Base-by-base conservation (phyloP, 2,113 vertebrate species). In the Bettongia penicillata region DNA sequence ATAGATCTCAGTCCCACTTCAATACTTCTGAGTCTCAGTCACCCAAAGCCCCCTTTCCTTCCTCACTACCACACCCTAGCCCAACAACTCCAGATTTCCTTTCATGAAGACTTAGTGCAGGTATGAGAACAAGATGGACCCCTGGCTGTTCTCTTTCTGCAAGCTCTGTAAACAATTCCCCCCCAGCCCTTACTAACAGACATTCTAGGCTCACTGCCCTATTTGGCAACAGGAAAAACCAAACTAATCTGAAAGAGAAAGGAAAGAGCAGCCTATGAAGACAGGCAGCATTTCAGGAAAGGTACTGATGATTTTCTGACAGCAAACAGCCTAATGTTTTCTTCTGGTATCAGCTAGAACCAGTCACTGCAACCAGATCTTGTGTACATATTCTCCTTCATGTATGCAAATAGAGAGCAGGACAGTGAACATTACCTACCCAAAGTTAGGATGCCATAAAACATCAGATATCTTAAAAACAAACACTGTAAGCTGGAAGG, bases 141-240 rank as follows among this genome's bases (percentile, higher is more conserved):
- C 53, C 53, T 26, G 53, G 7, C 24, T 55, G 16, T 26, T 91
- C 90, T 55, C 91, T 97, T 97, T 94, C 94, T 93, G 91, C 25
- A 95, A 94, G 94, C 93, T 53, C 96, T 55, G 94, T 91, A 97
- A 97, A 95, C 94, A 90, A 93, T 24, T 90, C 91, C 91, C 90
- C 19, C 91, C 91, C 89, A 19, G 11, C 5, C 14, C 24, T 51
- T 31, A 91, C 55, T 22, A 68, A 95, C 90, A 93, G 91, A 91
- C 95, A 89, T 92, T 28, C 16, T 24, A 92, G 95, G 91, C 53
- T 94, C n/a, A 31, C 93, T 84, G 94, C 94, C 89, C 84, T 91
- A 43, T 95, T 28, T 48, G 53, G 61, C 93, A 91, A 97, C 96
- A 98, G 98, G 97, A 98, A 98, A 97, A 97, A 90, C 93, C 91